Evolutionary conservation across 1,140 invertebrate genomes (phyloP).

Genomic region (Leptestheria dahalacensis): DNA sequence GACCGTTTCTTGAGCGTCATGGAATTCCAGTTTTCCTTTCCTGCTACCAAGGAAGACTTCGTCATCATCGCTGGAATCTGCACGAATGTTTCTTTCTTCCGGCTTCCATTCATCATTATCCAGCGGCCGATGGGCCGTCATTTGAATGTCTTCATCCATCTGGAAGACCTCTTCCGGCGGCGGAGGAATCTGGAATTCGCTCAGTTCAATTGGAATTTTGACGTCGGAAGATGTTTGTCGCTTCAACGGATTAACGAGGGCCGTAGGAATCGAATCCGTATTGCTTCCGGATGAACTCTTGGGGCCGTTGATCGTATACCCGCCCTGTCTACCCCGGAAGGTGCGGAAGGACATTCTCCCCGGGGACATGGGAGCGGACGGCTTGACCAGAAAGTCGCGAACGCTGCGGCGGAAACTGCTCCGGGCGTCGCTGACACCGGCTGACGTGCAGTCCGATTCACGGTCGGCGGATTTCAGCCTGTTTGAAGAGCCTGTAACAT

Average conservation of each 20-base stretch:
- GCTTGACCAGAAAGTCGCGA: neutral
- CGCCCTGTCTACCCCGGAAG: neutral
- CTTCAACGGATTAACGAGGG: neutral
- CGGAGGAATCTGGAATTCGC: too few species aligned
- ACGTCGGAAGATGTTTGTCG: neutral
- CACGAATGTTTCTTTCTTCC: neutral
- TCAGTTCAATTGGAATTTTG: neutral
- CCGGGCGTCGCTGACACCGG: too few species aligned
- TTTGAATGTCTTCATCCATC: neutral
- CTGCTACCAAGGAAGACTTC: neutral
- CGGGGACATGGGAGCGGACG: neutral
- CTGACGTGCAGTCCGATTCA: too few species aligned
- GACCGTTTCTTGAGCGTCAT: neutral
- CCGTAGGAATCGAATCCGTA: neutral
- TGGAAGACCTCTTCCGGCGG: slow-evolving; percentile 4
- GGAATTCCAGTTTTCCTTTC: neutral
- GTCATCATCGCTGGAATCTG: neutral
- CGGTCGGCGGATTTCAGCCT: too few species aligned
- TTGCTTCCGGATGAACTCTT: neutral
- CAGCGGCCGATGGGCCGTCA: neutral
- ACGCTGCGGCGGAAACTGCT: neutral
- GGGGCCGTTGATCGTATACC: slow-evolving; percentile 2
- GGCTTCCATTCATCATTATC: neutral
- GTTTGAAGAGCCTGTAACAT: too few species aligned
- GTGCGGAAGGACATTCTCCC: slow-evolving; percentile 2